Evolutionary conservation across 2,113 vertebrate genomes (phyloP), one percentile per base, ranked within the genome.

Genomic region (Sclerurus mexicanus): DNA sequence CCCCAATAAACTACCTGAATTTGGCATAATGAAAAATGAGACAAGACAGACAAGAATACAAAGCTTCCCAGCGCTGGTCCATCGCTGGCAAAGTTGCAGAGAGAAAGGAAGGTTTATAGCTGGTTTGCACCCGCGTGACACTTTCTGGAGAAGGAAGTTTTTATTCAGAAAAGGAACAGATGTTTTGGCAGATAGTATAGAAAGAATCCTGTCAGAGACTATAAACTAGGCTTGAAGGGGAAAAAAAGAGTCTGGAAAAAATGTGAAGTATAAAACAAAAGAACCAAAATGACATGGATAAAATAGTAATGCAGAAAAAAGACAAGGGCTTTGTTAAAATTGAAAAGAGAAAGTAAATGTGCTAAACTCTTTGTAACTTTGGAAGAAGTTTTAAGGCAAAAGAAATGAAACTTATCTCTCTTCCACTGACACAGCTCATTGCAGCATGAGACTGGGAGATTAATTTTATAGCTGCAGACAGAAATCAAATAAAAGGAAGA

Each of bases 151-250:
- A 97, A 97, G 67, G 87, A 96, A 96, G 94, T 91, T 97, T 97
- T 97, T 96, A 96, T 97, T 97, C 96, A 97, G 92, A 93, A 91
- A 95, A 91, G 81, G 95, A 98, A 97, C 97, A 98, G 97, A 98
- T 98, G 97, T 97, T 98, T 97, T 96, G 95, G 95, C 92, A 97
- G 97, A 98, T 97, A 98, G 88, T 88, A 94, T 83, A 97, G 95
- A 97, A 95, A 96, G 94, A 97, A 92, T 95, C 84, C 96, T 95
- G 97, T 96, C 95, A 96, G 81, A 96, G 96, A 97, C 96, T 96
- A 97, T 97, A 98, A 97, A 97, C 96, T 91, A 97, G 92, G 60
- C 89, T 95, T 95, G 93, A 97, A 96, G 76, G 60, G 89, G 30
- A 81, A 93, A 85, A 93, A 88, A 94, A 69, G 87, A 95, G 53